Evolutionary conservation across 2,888 invertebrate species (phyloP), one percentile per base, ranked within the genome.

Genomic region (Drosophila mettleri): DNA sequence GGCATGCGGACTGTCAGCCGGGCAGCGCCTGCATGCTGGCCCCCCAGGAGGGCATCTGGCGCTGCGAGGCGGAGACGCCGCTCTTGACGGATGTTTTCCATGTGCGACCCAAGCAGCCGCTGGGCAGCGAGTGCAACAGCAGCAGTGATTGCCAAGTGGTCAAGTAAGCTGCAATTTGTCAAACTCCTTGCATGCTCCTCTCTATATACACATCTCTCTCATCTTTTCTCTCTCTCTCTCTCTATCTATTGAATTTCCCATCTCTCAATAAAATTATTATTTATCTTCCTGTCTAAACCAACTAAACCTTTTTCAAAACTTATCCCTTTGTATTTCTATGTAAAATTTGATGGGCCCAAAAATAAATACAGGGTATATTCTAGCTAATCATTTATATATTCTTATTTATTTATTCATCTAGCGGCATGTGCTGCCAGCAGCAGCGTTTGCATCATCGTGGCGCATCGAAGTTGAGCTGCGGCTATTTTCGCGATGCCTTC

Each of bases 401-500:
- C 48, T 20, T 20, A 31, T 20, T 7, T 51, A 0, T 16, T 16
- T n/a, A n/a, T n/a, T 14, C 16, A 5, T n/a, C 31, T 14, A 94
- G 96, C 54, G 97, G 97, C 22, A 94, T 97, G 58, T 97, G 97
- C 93, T 97, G 97, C 93, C 97, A 97, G 92, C 93, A 97, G 86
- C 96, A 97, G 86, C 94, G 97, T 71, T 94, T 97, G 78, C 78
- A 89, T 59, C 97, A 97, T 92, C 94, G 97, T 43, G 97, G 96
- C 93, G 95, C 96, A 78, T 94, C 97, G 1, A 94, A 97, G 92
- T 96, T 97, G 94, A 96, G 96, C 91, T 97, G 97, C 93, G 96
- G 96, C n/a, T 97, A 97, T 92, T 97, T 97, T 94, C 97, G 96
- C 90, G 97, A 97, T 89, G 96, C 97, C 0, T 93, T 97, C 49